A percentile compares a stretch with the other conserved stretches of the same genome.
Conservation (phyloP, 2,888 invertebrate genomes). For the Synanthedon andrenaeformis region DNA sequence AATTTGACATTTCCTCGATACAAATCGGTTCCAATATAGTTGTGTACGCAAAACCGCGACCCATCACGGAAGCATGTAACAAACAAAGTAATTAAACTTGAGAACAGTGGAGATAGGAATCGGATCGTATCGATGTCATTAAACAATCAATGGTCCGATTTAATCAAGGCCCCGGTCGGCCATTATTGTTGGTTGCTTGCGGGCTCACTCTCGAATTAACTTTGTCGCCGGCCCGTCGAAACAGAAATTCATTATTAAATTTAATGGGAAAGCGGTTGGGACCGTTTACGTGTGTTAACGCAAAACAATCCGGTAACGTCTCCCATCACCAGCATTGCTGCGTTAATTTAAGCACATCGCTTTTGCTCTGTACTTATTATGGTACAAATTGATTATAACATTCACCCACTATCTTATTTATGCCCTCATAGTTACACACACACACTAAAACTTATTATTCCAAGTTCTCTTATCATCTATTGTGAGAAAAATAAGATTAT, state of each 20-base stretch:
- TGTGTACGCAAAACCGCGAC: neutral
- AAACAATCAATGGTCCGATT: conserved; percentile 32
- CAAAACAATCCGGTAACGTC: neutral
- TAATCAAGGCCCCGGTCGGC: conserved; percentile 16
- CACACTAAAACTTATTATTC: too few relatives aligned
- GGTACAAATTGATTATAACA: too few relatives aligned
- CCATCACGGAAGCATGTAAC: conserved; percentile 3
- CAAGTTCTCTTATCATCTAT: too few relatives aligned
- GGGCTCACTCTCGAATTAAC: conserved; percentile 14
- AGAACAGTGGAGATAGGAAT: conserved; percentile 11
- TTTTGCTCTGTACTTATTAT: too few relatives aligned
- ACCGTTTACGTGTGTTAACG: neutral
- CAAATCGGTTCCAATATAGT: too few relatives aligned
- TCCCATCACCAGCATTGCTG: neutral
- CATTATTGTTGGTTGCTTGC: conserved; percentile 18
- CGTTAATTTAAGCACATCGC: neutral
- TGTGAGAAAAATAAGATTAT: too few relatives aligned
- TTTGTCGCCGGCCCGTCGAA: conserved; percentile 18
- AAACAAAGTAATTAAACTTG: conserved; percentile 20
- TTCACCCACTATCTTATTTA: too few relatives aligned
- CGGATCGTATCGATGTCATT: conserved; percentile 18
- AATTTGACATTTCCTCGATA: too few relatives aligned
- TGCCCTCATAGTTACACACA: too few relatives aligned
- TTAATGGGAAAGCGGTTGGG: conserved; percentile 12
- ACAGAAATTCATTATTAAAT: conserved; percentile 26